Base-by-base conservation (phyloP, 1,140 invertebrate genomes). In the Thereuonema tuberculata region DNA sequence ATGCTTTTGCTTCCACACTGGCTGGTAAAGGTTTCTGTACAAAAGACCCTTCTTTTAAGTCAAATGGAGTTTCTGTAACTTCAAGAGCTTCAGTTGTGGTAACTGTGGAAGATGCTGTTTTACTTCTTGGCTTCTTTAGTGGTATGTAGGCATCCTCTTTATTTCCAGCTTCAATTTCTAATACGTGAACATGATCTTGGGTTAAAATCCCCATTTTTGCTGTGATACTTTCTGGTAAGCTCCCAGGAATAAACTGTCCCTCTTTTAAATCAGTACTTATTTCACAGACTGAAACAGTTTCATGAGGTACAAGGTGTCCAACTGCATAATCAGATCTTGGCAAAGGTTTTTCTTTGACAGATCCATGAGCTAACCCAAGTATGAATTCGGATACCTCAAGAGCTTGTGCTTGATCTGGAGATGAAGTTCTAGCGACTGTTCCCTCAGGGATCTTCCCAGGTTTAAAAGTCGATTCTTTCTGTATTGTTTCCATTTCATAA, bases 1-100 rank as follows among this genome's bases (percentile, higher is more conserved):
- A 54, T 20, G 61, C 23, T 20, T 31, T 60, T n/a, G 61, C 63
- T 53, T 24, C 59, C 56, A 46, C 48, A 26, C n/a, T 62, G 52
- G 55, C 59, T 56, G 59, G 56, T 61, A 53, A 49, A 53, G 59
- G 59, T 56, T 31, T 59, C 55, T 23, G 31, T 55, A 49, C 47
- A 14, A 56, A 76, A 26, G 74, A 66, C 17, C 74, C 71, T 74
- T 82, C 81, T 26, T 77, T 77, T 67, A 83, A 80, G 69, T 81
- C 80, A 24, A 78, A 64, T 1, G 76, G 61, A 1, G 77, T 74
- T 60, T 75, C 72, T n/a, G 72, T 73, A 37, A 77, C 66, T 49
- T 73, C 74, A 60, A 53, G 61, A 56, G 58, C 58, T 21, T 61
- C 21, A 54, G 64, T 59, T 58, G 61, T 62, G n/a, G 56, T 48